phyloP scores from a whole-genome alignment of 2,797 vertebrate genomes.

The Enteromius trimaculatus region DNA sequence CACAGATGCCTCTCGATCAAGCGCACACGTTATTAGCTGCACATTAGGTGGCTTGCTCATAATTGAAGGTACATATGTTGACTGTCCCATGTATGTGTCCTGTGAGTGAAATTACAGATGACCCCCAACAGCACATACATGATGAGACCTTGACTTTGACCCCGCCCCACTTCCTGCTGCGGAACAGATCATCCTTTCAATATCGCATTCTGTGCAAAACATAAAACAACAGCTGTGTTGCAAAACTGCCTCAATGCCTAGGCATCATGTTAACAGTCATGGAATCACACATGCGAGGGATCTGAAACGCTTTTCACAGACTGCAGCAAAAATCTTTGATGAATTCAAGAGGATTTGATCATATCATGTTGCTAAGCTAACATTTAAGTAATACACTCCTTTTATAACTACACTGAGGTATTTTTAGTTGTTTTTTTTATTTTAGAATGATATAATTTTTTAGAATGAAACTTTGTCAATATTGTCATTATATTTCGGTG shows the following conservation, averaged over 20 bases:
- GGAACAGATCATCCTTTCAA: neutral
- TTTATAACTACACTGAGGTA: neutral
- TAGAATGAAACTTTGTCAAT: too few relatives aligned
- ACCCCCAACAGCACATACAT: constrained; percentile 48
- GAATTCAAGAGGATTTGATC: neutral
- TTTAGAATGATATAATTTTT: neutral
- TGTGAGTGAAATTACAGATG: constrained; percentile 56
- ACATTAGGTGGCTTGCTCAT: constrained; percentile 64
- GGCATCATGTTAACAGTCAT: neutral
- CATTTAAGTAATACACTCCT: neutral
- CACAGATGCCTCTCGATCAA: constrained; percentile 57
- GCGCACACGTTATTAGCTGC: constrained; percentile 56
- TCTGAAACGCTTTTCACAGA: neutral
- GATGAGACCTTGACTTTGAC: constrained; percentile 33
- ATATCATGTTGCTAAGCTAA: neutral
- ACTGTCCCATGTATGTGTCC: constrained; percentile 51
- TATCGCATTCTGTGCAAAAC: constrained; percentile 10
- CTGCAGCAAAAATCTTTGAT: neutral
- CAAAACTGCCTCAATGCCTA: neutral
- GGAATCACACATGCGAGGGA: neutral
- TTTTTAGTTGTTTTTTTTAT: neutral
- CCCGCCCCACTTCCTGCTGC: constrained; percentile 15
- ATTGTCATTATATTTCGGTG: too few relatives aligned
- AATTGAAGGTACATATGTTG: constrained; percentile 76
- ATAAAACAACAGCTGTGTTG: neutral